Conservation (phyloP, 2,888 invertebrate species). For the Caprella mutica region DNA sequence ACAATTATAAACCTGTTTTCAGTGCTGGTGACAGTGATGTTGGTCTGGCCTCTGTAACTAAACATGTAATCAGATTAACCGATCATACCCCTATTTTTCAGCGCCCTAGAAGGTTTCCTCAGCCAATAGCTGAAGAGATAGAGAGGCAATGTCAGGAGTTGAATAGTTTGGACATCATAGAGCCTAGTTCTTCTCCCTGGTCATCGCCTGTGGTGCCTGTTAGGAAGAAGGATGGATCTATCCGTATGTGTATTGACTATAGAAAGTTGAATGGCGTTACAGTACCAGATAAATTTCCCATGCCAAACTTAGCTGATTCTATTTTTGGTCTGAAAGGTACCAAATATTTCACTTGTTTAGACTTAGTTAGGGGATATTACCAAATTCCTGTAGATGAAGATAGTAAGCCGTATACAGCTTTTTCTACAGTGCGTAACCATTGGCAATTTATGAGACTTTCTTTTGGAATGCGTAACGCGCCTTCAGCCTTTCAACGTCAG, state of each 20-base stretch:
- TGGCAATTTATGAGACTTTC: not conserved
- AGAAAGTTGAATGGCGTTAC: not conserved
- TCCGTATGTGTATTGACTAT: not conserved
- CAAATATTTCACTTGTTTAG: not conserved
- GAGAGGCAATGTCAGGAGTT: not conserved
- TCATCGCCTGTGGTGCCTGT: not conserved
- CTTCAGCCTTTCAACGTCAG: not conserved
- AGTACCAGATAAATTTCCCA: slow-evolving; percentile 3
- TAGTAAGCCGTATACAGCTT: not conserved
- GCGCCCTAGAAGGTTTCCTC: not conserved
- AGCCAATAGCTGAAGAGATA: not conserved
- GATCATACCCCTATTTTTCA: not conserved
- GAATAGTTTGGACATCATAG: not conserved
- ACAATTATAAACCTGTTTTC: too few species aligned
- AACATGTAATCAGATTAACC: not conserved
- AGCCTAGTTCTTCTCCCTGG: not conserved
- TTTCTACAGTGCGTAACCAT: slow-evolving; percentile 2
- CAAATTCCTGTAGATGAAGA: not conserved
- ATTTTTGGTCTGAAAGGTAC: not conserved
- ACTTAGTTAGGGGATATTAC: not conserved
- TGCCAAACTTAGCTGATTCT: slow-evolving; percentile 2
- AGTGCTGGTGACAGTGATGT: slow-evolving; percentile 1
- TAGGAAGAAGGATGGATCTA: not conserved
- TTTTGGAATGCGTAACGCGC: slow-evolving; percentile 3
- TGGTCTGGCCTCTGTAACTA: not conserved